These are phyloP conservation scores for Corythornis cristatus DNA, from an alignment of 2,113 vertebrate species.

Conservation along the genomic window DNA sequence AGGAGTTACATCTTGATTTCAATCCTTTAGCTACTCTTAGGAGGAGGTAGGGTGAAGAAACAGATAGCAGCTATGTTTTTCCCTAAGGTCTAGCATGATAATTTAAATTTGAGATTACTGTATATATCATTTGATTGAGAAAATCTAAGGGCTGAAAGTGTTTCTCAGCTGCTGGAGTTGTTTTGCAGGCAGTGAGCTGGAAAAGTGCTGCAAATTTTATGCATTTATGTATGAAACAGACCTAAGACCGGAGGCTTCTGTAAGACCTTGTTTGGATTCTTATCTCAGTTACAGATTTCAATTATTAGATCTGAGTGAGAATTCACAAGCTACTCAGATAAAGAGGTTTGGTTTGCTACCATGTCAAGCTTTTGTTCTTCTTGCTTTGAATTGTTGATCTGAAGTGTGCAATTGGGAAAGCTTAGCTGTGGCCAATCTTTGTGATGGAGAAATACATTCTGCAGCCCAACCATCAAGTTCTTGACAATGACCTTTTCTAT, in stretches of 20 bases:
- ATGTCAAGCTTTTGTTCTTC: background rate
- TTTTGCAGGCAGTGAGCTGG: background rate
- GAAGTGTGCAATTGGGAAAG: background rate
- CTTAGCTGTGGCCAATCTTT: background rate
- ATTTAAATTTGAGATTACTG: background rate
- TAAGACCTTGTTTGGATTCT: slow-evolving; percentile 5
- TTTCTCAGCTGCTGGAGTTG: background rate
- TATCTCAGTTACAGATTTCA: slow-evolving; percentile 6
- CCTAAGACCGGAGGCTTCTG: background rate
- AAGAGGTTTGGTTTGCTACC: background rate
- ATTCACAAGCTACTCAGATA: background rate
- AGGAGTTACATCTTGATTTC: background rate
- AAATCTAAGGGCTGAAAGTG: background rate
- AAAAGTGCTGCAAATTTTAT: slow-evolving; percentile 15
- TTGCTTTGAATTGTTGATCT: background rate
- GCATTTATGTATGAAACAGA: slow-evolving; percentile 28
- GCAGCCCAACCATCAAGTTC: background rate
- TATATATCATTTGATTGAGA: slow-evolving; percentile 1
- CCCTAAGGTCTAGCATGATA: background rate
- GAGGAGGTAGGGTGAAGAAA: background rate
- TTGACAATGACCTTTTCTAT: background rate
- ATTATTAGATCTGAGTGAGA: slow-evolving; percentile 10
- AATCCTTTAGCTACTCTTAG: background rate
- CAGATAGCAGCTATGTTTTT: background rate
- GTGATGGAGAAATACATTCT: background rate